A percentile compares a stretch with the other conserved stretches of the same genome.
These are phyloP conservation scores for Carlito syrichta DNA, from an alignment of 2,113 vertebrate species.

Conservation along the genomic window DNA sequence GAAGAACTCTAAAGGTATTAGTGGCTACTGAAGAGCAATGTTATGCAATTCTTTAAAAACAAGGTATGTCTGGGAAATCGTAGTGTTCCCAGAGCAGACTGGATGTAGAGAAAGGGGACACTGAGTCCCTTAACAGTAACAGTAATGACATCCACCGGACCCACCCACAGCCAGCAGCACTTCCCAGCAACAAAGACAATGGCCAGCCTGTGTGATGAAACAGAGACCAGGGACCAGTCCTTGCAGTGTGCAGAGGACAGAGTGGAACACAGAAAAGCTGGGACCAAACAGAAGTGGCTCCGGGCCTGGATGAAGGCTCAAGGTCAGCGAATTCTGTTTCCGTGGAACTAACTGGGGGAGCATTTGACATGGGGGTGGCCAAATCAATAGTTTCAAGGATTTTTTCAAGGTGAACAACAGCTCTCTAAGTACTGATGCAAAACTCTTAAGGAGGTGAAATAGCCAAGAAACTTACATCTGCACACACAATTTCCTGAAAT, in stretches of 20 bases:
- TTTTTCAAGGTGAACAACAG: fast-evolving
- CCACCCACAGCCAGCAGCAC: fast-evolving
- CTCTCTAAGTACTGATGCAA: too few relatives aligned
- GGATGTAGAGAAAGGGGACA: neutral
- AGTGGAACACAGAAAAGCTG: fast-evolving
- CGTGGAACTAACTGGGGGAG: neutral
- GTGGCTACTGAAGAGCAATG: neutral
- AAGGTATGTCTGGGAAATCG: neutral
- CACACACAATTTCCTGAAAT: fast-evolving
- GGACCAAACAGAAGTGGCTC: fast-evolving
- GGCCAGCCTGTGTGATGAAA: fast-evolving
- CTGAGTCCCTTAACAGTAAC: neutral
- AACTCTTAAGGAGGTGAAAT: neutral
- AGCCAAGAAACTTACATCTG: fast-evolving
- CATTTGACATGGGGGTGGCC: fast-evolving
- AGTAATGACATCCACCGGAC: neutral
- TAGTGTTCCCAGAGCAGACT: neutral
- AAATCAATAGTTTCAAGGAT: too few relatives aligned
- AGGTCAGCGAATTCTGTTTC: neutral
- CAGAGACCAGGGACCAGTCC: fast-evolving
- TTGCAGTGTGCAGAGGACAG: fast-evolving
- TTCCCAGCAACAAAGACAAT: fast-evolving
- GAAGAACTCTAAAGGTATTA: neutral
- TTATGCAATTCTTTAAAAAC: neutral
- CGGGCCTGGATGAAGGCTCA: too few relatives aligned